Base-by-base conservation (phyloP, 2,888 invertebrate species). In the Cerastis leucographa region DNA sequence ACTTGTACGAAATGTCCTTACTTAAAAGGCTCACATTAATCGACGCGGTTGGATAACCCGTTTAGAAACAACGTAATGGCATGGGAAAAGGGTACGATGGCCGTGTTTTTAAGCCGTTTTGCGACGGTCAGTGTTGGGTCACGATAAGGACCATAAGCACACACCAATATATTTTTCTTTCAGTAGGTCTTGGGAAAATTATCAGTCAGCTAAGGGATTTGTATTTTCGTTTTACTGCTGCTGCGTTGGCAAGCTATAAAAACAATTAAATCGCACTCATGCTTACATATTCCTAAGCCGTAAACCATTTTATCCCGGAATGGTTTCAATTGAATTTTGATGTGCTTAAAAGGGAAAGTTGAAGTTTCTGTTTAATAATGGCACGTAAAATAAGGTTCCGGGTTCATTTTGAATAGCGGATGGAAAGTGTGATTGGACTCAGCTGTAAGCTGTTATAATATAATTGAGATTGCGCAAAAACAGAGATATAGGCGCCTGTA, bases 311-410 rank as follows among this genome's bases (percentile, higher is more conserved):
- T 68, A 12, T 46, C 54, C 14, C 19, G 22, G n/a, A 84, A 80
- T 54, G 51, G 29, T 56, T 69, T 59, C 17, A 35, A 67, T 62
- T 54, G 12, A 49, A 66, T 83, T 65, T 76, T 56, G 19, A 46
- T n/a, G 17, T 64, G 14, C 51, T 70, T 51, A 19, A 44, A 68
- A 65, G 25, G 44, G 42, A 71, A 25, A 14, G 54, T 64, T 35
- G 29, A 65, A 75, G 51, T 51, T 80, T 56, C 70, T 29, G 29
- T 19, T 49, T 12, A 66, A 59, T 46, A 65, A 49, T 62, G 42
- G 66, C 46, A 46, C 83, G 46, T 76, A 59, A 69, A 82, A 66
- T 76, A 69, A 64, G 62, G 54, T 70, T 69, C 69, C n/a, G 65
- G 66, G 59, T 69, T 61, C 6, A 66, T 82, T 76, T 69, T 54